A percentile compares a stretch with the other conserved stretches of the same genome.
phyloP scores from a whole-genome alignment of 2,888 invertebrate genomes.

The Thecocarcelia acutangulata region DNA sequence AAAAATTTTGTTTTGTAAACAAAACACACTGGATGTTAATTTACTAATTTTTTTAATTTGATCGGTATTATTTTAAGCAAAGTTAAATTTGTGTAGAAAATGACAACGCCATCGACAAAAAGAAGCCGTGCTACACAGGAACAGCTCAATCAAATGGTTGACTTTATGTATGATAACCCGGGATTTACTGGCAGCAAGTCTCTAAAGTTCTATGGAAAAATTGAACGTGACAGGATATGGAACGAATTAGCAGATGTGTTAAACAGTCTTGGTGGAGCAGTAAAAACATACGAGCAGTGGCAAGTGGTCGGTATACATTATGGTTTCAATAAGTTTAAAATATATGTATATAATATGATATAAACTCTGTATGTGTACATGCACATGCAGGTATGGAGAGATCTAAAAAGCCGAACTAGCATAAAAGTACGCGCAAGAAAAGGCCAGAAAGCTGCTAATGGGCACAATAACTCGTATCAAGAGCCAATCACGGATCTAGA shows the following conservation, averaged over 20 bases:
- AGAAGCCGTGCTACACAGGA: background rate
- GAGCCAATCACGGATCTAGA: background rate
- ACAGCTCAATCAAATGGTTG: constrained; percentile 10
- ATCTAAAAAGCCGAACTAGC: constrained; percentile 7
- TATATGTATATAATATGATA: background rate
- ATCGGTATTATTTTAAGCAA: too few relatives aligned
- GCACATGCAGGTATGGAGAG: constrained; percentile 27
- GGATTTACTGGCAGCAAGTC: background rate
- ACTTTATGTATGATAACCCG: background rate
- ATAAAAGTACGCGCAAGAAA: background rate
- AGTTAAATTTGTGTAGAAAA: too few relatives aligned
- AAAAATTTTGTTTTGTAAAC: too few relatives aligned
- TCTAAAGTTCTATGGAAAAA: constrained; percentile 4
- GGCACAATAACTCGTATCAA: too few relatives aligned
- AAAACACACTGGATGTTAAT: too few relatives aligned
- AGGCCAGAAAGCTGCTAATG: background rate
- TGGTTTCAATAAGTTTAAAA: too few relatives aligned
- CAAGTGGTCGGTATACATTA: background rate
- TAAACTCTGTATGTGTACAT: too few relatives aligned
- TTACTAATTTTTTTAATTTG: too few relatives aligned
- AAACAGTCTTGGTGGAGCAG: background rate
- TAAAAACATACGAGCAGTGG: background rate
- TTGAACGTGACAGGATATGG: background rate
- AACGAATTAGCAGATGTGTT: background rate
- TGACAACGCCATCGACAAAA: too few relatives aligned